phyloP scores from a whole-genome alignment of 92 coral and sea anemone species.

The Paramuricea clavata region DNA sequence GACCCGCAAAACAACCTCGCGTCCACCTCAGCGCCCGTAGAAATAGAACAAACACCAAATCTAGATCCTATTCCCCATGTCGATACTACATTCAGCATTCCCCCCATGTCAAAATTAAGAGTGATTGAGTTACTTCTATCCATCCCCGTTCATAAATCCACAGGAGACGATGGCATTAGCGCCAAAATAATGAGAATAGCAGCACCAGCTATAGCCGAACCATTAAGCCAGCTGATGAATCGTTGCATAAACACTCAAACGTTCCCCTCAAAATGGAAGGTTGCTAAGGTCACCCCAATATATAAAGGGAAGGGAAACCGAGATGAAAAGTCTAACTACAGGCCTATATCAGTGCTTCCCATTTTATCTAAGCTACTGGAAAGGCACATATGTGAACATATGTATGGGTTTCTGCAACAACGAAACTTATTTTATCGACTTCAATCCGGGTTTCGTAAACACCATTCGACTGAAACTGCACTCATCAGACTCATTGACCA shows the following conservation, averaged over 20 bases:
- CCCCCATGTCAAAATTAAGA: conserved; percentile 13
- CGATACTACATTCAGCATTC: conserved; percentile 1
- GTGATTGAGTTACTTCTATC: conserved; percentile 13
- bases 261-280: conserved; percentile 68
- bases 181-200: conserved; percentile 30
- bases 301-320: conserved; percentile 54
- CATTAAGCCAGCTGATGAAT: conserved; percentile 54
- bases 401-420: conserved; percentile 47
- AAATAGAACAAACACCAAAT: not conserved
- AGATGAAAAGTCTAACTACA: conserved; percentile 52
- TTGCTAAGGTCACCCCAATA: conserved; percentile 69
- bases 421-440: conserved; percentile 26
- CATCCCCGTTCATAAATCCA: conserved; percentile 17
- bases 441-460: too few species aligned
- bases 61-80: not conserved
- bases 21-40: not conserved
- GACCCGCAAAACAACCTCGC: not conserved
- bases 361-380: conserved; percentile 57
- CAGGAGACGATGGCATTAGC: conserved; percentile 12
- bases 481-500: too few species aligned
- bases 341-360: conserved; percentile 65
- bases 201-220: conserved; percentile 61
- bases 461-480: too few species aligned
- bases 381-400: conserved; percentile 44
- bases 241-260: conserved; percentile 55